Evolutionary conservation across 2,797 vertebrate genomes (phyloP), one percentile per base, ranked within the genome.

Genomic region (Lacerta agilis): DNA sequence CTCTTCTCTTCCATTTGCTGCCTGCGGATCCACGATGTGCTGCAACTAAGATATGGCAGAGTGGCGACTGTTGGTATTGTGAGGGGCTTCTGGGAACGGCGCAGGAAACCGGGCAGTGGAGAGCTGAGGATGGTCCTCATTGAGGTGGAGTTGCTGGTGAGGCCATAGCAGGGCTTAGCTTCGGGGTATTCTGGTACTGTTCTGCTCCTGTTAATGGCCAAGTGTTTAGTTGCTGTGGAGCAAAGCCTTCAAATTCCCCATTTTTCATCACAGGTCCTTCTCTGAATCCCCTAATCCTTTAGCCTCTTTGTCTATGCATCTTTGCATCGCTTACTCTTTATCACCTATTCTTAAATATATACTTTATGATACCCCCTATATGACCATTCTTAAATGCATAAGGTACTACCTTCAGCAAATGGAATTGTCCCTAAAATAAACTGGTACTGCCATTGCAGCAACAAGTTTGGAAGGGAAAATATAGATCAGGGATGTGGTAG

Each of bases 1-100:
- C 97, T 97, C 29, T 98, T 98, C 90, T 84, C 85, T 0, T 96
- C 97, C 82, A 95, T 98, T 92, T 97, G 97, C 11, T 94, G 92
- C 58, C 94, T 98, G 89, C 90, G 95, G 58, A 96, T 94, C 89
- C 94, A 96, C 0, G 97, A 98, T 92, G 93, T 97, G 88, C 97
- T 98, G 45, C 94, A 97, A 92, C 94, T 97, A 55, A 95, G 82
- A 86, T 89, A 95, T 95, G 97, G 95, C 91, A 97, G 94, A 85
- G 96, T 92, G 33, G 94, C 95, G 67, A 83, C 95, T 41, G 96
- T 96, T 0, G 97, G 94, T 3, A 83, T 97, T 41, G 87, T 87
- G 94, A 97, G 97, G 69, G 97, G 94, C 87, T 97, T 97, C 93
- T 95, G 97, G 85, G 96, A 97, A 94, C 95, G 95, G 38, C 93